phyloP scores from a whole-genome alignment of 2,113 vertebrate genomes.

The Scartelaos histophorus region DNA sequence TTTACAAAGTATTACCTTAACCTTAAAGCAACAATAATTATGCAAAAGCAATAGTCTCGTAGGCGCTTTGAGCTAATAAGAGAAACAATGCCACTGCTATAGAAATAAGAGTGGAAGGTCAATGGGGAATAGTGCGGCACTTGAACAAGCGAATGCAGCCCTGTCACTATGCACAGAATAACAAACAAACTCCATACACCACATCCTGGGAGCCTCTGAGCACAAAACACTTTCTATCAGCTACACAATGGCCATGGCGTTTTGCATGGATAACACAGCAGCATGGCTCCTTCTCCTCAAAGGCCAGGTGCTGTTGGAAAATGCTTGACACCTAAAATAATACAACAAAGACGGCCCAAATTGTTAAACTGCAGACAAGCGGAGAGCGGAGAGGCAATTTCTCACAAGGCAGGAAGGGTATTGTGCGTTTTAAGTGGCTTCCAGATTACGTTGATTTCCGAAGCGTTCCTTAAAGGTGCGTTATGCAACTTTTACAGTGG shows the following conservation, averaged over 20 bases:
- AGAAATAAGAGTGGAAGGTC: background rate
- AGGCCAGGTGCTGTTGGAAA: slow-evolving; percentile 3
- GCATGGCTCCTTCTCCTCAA: background rate
- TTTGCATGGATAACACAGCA: slow-evolving; percentile 5
- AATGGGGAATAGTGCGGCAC: background rate
- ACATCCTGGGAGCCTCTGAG: background rate
- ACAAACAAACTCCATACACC: slow-evolving; percentile 3
- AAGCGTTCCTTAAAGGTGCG: background rate
- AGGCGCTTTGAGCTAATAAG: background rate
- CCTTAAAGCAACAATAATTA: background rate
- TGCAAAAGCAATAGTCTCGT: background rate
- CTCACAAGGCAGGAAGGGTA: background rate
- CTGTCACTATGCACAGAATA: background rate
- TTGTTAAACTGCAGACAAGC: background rate
- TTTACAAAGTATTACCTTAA: too few relatives aligned
- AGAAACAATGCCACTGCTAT: background rate
- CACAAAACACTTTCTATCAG: slow-evolving; percentile 6
- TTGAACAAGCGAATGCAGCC: background rate
- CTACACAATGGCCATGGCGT: background rate
- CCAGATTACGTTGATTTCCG: background rate
- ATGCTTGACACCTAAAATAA: slow-evolving; percentile 8
- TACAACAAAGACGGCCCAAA: slow-evolving; percentile 3
- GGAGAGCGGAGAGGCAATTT: background rate
- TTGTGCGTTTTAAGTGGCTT: background rate
- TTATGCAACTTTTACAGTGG: background rate